phyloP scores from a whole-genome alignment of 2,797 vertebrate genomes.

The Ambastaia sidthimunki region DNA sequence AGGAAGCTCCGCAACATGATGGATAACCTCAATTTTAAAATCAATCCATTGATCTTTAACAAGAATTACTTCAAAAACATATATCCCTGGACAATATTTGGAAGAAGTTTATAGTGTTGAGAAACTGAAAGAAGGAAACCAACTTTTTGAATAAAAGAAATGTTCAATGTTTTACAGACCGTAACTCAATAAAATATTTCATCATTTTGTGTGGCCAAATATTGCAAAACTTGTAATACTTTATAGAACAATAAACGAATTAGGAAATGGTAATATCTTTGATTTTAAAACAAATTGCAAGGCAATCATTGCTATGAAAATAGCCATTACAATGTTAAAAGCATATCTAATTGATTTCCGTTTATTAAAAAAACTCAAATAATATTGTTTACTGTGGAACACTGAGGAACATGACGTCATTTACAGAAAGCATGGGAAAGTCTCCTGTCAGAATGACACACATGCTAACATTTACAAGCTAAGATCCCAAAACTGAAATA shows the following conservation, averaged over 20 bases:
- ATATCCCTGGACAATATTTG: not conserved
- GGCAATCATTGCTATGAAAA: not conserved
- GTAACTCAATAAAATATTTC: not conserved
- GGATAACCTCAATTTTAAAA: not conserved
- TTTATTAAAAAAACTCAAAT: not conserved
- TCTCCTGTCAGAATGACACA: slow-evolving; percentile 39
- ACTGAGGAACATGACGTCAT: slow-evolving; percentile 28
- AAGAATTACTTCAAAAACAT: not conserved
- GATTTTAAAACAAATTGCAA: not conserved
- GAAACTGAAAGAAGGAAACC: slow-evolving; percentile 18
- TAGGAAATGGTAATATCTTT: not conserved
- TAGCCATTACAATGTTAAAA: not conserved
- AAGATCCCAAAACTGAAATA: slow-evolving; percentile 16
- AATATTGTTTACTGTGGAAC: not conserved
- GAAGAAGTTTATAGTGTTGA: slow-evolving; percentile 3
- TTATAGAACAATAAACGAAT: not conserved
- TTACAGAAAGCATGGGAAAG: not conserved
- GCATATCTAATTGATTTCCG: slow-evolving; percentile 14
- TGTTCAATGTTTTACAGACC: not conserved
- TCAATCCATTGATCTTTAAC: not conserved
- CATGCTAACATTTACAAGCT: slow-evolving; percentile 41
- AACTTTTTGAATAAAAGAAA: slow-evolving; percentile 16
- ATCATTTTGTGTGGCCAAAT: not conserved
- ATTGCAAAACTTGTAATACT: not conserved
- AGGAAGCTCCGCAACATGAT: slow-evolving; percentile 57